Evolutionary conservation across 2,113 vertebrate species (phyloP).

Genomic region (Chloropsis hardwickii): DNA sequence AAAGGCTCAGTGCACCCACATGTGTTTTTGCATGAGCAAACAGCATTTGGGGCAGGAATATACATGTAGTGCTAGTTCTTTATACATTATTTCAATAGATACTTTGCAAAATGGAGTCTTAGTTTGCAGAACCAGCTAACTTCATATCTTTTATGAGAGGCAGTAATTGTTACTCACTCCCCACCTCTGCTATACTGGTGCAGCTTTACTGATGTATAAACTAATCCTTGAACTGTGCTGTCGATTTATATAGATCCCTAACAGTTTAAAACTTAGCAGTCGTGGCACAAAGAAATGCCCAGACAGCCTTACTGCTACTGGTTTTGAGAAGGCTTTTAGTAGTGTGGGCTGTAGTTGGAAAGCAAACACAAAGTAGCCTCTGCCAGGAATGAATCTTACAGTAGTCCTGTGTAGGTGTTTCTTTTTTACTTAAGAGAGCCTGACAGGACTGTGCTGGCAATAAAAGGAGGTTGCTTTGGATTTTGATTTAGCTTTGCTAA

Average conservation of each 20-base stretch:
- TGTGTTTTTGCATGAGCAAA: not conserved
- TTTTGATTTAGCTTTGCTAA: constrained; percentile 22
- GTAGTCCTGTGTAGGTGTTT: not conserved
- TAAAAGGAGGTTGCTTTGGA: not conserved
- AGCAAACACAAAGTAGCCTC: not conserved
- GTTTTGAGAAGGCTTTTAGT: not conserved
- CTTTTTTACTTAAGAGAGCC: not conserved
- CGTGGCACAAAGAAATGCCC: not conserved
- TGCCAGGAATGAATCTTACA: not conserved
- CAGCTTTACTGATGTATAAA: not conserved
- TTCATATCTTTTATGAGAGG: not conserved
- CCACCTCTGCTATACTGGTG: not conserved
- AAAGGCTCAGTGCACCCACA: not conserved
- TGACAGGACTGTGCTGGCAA: not conserved
- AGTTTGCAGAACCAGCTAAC: not conserved
- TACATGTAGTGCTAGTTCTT: not conserved
- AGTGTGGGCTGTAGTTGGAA: not conserved
- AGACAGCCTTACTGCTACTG: not conserved
- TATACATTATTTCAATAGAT: not conserved
- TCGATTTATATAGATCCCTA: not conserved
- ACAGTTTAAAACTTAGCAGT: not conserved
- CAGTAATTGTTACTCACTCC: accelerated
- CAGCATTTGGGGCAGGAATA: not conserved
- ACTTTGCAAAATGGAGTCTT: not conserved
- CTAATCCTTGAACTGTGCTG: not conserved